phyloP scores from a whole-genome alignment of 1,140 invertebrate species.

The Oncopodura yosiiana region DNA sequence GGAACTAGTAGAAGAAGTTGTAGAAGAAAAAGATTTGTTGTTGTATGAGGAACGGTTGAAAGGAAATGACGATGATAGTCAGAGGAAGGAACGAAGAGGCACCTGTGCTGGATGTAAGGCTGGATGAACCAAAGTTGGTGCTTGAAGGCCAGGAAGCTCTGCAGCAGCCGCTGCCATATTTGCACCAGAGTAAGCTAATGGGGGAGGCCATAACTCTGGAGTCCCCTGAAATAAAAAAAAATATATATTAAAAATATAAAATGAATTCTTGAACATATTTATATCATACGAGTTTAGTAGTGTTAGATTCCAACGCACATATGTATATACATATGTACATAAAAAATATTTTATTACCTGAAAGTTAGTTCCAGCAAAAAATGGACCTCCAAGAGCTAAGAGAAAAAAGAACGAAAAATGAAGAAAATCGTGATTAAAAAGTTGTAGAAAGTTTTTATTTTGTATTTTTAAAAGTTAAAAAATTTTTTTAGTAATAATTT shows the following conservation, averaged over 20 bases:
- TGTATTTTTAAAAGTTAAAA: not conserved
- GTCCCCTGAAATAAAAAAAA: no score
- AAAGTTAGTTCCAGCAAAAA: constrained; percentile 87
- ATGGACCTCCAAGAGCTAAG: constrained; percentile 81
- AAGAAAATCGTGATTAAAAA: not conserved
- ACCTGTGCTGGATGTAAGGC: constrained; percentile 94
- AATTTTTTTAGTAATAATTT: not conserved
- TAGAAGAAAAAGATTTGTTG: not conserved
- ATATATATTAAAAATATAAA: no score
- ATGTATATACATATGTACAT: no score
- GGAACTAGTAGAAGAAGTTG: constrained; percentile 12
- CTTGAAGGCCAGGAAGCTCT: constrained; percentile 70
- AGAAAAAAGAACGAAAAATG: constrained; percentile 26
- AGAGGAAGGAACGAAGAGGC: constrained; percentile 89
- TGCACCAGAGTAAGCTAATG: constrained; percentile 63
- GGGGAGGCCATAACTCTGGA: constrained; percentile 88
- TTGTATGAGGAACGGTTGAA: not conserved
- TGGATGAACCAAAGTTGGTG: constrained; percentile 81
- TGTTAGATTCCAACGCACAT: no score
- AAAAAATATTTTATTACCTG: no score
- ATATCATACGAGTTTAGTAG: no score
- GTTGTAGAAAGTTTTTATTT: not conserved
- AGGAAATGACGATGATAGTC: constrained; percentile 58
- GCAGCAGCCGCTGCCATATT: constrained; percentile 60
- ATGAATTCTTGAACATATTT: no score